phyloP scores from a whole-genome alignment of 2,888 invertebrate species.

The Aphrophora alni region DNA sequence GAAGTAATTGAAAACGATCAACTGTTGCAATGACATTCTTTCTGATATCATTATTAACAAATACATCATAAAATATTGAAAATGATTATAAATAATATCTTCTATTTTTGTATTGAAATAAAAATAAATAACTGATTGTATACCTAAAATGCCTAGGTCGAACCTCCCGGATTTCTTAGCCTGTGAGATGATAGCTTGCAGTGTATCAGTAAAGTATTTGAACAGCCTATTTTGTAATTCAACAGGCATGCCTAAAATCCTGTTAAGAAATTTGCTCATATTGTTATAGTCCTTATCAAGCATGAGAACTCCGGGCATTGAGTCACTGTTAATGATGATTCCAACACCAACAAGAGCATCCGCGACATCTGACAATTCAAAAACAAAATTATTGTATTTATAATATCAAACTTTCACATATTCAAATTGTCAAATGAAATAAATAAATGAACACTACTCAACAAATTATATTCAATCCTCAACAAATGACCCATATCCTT shows the following conservation, averaged over 20 bases:
- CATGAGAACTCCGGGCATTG: slow-evolving; percentile 77
- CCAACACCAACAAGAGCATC: slow-evolving; percentile 96
- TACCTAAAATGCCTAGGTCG: slow-evolving; percentile 87
- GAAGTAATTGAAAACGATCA: no score
- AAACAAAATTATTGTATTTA: no score
- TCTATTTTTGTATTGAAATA: no score
- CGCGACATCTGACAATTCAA: slow-evolving; percentile 76
- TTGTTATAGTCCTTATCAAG: slow-evolving; percentile 95
- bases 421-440: not conserved
- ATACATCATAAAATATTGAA: no score
- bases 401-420: not conserved
- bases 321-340: slow-evolving; percentile 85
- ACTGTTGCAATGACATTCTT: no score
- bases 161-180: slow-evolving; percentile 95
- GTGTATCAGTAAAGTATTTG: slow-evolving; percentile 96
- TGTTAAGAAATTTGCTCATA: slow-evolving; percentile 98
- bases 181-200: slow-evolving; percentile 88
- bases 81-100: no score
- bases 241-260: slow-evolving; percentile 97
- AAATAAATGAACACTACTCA: not conserved
- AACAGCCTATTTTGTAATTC: slow-evolving; percentile 96
- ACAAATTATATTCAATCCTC: no score
- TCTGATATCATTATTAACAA: no score
- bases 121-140: no score
- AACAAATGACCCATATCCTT: not conserved